phyloP scores from a whole-genome alignment of 1,140 invertebrate genomes.

The Pteromalus puparum region DNA sequence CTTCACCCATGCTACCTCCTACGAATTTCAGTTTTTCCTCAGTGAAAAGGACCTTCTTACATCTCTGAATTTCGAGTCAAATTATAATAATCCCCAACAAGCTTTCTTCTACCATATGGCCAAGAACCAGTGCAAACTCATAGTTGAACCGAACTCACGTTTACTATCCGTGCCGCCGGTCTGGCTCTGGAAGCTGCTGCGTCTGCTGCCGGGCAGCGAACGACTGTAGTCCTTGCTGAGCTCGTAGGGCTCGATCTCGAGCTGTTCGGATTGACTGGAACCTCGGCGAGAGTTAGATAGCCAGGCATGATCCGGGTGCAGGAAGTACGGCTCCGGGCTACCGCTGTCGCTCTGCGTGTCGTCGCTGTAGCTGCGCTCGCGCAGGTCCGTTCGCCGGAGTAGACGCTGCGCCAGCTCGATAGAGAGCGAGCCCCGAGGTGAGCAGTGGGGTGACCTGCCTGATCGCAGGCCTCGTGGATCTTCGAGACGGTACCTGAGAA shows the following conservation, averaged over 20 bases:
- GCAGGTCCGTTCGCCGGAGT: constrained; percentile 76
- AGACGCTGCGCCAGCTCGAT: constrained; percentile 77
- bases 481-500: constrained; percentile 83
- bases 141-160: constrained; percentile 62
- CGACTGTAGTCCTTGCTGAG: constrained; percentile 89
- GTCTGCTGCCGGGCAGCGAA: constrained; percentile 87
- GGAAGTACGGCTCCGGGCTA: constrained; percentile 77
- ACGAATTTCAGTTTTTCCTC: background rate
- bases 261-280: constrained; percentile 88
- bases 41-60: too few relatives aligned
- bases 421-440: constrained; percentile 86
- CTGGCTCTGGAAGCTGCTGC: constrained; percentile 86
- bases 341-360: constrained; percentile 74
- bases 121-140: too few relatives aligned
- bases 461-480: constrained; percentile 82
- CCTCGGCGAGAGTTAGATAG: constrained; percentile 84
- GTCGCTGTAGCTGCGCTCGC: constrained; percentile 72
- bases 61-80: too few relatives aligned
- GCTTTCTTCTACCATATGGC: too few relatives aligned
- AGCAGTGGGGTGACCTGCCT: constrained; percentile 83
- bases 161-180: constrained; percentile 69
- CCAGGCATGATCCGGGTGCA: constrained; percentile 91
- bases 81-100: too few relatives aligned
- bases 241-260: constrained; percentile 90
- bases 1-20: constrained; percentile 75